Percentiles rank a stretch among this genome's conserved stretches.
phyloP scores from a whole-genome alignment of 2,888 invertebrate species.

The Diarsia rubi region DNA sequence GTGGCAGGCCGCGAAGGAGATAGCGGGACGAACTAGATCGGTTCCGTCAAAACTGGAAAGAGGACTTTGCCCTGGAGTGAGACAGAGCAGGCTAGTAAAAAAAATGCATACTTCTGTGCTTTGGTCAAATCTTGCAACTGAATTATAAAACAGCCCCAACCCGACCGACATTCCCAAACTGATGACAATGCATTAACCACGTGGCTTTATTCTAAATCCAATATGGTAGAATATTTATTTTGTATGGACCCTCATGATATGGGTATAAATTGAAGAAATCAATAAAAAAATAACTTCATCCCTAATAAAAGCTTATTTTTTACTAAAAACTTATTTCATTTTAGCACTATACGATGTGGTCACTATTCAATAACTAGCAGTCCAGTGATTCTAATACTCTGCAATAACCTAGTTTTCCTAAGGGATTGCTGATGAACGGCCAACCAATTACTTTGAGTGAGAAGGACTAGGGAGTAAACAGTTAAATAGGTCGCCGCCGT shows the following conservation, averaged over 20 bases:
- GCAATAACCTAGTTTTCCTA: constrained; percentile 51
- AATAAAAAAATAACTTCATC: background rate
- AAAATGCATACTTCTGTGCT: too few species aligned
- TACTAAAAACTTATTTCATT: background rate
- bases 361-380: background rate
- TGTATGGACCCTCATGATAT: background rate
- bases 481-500: constrained; percentile 31
- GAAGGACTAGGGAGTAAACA: constrained; percentile 22
- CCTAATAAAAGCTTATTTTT: background rate
- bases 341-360: background rate
- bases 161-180: too few species aligned
- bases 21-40: too few species aligned
- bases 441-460: constrained; percentile 48
- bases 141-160: background rate
- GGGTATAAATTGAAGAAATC: background rate
- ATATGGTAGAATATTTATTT: background rate
- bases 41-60: too few species aligned
- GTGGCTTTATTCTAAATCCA: background rate
- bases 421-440: constrained; percentile 48
- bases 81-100: too few species aligned
- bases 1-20: too few species aligned
- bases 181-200: background rate
- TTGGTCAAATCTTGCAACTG: background rate
- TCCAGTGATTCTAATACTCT: constrained; percentile 41
- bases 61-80: too few species aligned